A percentile compares a stretch with the other conserved stretches of the same genome.
These are phyloP conservation scores for Lapara coniferarum DNA, from an alignment of 2,888 invertebrate species.

Conservation along the genomic window DNA sequence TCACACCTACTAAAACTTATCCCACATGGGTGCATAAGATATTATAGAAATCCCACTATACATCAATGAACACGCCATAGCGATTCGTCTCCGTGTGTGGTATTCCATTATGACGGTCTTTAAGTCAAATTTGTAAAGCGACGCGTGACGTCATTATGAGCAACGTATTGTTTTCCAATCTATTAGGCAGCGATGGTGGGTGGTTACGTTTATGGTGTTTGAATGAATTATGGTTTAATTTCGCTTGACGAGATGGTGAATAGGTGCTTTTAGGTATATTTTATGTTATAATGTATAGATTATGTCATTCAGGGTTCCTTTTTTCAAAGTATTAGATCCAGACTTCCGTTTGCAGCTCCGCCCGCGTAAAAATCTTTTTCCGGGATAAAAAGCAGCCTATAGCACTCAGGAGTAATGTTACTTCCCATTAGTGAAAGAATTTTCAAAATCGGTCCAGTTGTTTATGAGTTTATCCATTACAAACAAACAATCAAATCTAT, in stretches of 20 bases:
- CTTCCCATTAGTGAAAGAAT: too few relatives aligned
- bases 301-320: too few relatives aligned
- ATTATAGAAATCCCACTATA: neutral
- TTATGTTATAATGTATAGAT: neutral
- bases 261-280: neutral
- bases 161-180: conserved; percentile 1
- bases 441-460: too few relatives aligned
- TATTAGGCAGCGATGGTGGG: conserved; percentile 8
- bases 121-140: neutral
- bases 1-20: neutral
- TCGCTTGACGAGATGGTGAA: neutral
- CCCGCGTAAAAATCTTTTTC: too few relatives aligned
- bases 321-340: too few relatives aligned
- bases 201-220: conserved; percentile 7
- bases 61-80: neutral
- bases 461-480: too few relatives aligned
- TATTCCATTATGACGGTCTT: neutral
- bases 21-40: neutral
- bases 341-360: too few relatives aligned
- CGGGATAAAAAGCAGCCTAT: too few relatives aligned
- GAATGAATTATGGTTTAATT: neutral
- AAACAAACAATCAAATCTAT: too few relatives aligned
- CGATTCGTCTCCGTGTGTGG: conserved; percentile 8
- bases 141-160: neutral
- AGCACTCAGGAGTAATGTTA: too few relatives aligned